Evolutionary conservation across 2,888 invertebrate species (phyloP).

Genomic region (Euplexia lucipara): DNA sequence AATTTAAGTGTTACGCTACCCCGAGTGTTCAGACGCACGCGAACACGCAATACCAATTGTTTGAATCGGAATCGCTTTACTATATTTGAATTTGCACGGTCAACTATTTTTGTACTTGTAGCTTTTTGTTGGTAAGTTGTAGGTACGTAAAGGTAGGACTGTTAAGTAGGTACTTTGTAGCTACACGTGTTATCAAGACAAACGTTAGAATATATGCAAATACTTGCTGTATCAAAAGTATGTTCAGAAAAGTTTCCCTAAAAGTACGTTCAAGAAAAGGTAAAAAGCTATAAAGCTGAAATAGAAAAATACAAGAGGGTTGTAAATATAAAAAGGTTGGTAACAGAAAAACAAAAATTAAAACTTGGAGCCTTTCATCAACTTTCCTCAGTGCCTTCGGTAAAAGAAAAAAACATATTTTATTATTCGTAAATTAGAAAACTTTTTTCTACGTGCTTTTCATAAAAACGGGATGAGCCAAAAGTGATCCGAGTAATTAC

Average conservation of each 20-base stretch:
- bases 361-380: conserved; percentile 85
- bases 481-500: conserved; percentile 71
- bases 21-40: conserved; percentile 86
- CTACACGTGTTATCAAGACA: not conserved
- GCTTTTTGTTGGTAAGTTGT: not conserved
- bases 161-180: not conserved
- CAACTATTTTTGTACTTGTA: conserved; percentile 12
- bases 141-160: no score
- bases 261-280: conserved; percentile 51
- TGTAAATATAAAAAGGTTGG: conserved; percentile 80
- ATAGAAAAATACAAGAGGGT: conserved; percentile 76
- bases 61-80: conserved; percentile 60
- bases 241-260: conserved; percentile 29
- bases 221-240: conserved; percentile 14
- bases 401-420: conserved; percentile 84
- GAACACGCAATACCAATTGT: conserved; percentile 82
- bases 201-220: not conserved
- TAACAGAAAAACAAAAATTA: conserved; percentile 84
- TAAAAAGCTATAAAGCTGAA: conserved; percentile 62
- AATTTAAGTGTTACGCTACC: conserved; percentile 88
- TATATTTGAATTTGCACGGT: conserved; percentile 50
- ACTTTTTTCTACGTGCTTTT: conserved; percentile 82
- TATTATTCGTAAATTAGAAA: conserved; percentile 88
- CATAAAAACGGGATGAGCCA: conserved; percentile 75
- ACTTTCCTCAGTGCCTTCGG: conserved; percentile 80